A percentile compares a stretch with the other conserved stretches of the same genome.
phyloP scores from a whole-genome alignment of 37 sponge, comb jelly and placozoan species.

The Dysidea cf. avara region DNA sequence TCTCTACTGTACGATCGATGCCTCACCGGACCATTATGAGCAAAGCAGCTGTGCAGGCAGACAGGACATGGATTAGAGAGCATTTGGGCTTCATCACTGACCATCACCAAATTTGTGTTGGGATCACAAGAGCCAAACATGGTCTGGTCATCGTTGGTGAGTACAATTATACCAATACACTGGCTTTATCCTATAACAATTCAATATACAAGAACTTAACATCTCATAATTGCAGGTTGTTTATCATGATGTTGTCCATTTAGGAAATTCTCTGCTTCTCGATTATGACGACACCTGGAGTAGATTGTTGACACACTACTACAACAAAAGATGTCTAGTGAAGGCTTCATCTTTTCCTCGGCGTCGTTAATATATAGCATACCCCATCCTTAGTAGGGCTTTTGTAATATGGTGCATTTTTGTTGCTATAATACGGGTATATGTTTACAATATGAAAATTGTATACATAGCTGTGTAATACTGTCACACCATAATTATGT shows the following conservation, averaged over 20 bases:
- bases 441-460: too few species aligned
- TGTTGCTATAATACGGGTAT: too few species aligned
- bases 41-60: constrained; percentile 20
- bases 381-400: too few species aligned
- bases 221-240: too few species aligned
- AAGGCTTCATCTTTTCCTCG: constrained; percentile 34
- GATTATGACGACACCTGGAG: constrained; percentile 53
- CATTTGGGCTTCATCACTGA: constrained; percentile 54
- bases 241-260: too few species aligned
- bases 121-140: constrained; percentile 43
- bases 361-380: too few species aligned
- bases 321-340: constrained; percentile 36
- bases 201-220: too few species aligned
- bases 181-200: too few species aligned
- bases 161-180: too few species aligned
- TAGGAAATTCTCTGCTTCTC: constrained; percentile 43
- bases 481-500: too few species aligned
- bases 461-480: too few species aligned
- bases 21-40: background rate
- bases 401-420: too few species aligned
- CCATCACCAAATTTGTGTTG: constrained; percentile 55
- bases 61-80: constrained; percentile 47
- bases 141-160: constrained; percentile 60
- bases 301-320: constrained; percentile 37
- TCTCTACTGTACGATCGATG: constrained; percentile 53